Base-by-base conservation (phyloP, 2,888 invertebrate genomes). In the Zootermopsis nevadensis region DNA sequence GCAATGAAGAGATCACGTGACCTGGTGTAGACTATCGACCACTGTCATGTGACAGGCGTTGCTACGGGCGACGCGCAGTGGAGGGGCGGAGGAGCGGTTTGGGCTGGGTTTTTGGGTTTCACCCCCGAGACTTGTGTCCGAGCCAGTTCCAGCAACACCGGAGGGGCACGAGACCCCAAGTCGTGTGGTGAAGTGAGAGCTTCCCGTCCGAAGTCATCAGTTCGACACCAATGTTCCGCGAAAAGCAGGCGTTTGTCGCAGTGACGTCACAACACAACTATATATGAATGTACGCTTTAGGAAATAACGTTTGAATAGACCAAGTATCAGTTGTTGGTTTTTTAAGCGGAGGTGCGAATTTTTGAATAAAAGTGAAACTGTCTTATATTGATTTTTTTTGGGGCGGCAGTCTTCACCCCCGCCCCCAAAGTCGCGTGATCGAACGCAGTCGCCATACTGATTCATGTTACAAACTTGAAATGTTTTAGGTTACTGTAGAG, bases 1-100 rank as follows among this genome's bases (percentile, higher is more conserved):
- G 82, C 76, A 82, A 76, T 82, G 69, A 82, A 42, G 55, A 48
- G 60, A 72, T 74, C 82, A 76, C 82, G 79, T 79, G 79, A 79
- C 30, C 4, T 31, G 53, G 55, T 35, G 60, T 55, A 79, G 42
- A 76, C 30, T 79, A 79, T 79, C 79, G 79, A 79, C 66, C 79
- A 79, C 33, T 35, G 38, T 38, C 30, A 48, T 76, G 48, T 38
- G 76, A 76, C 76, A 35, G 66, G 15, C 35, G 79, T 79, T 79
- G 79, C 79, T 79, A 79, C n/a, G 79, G 79, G 79, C 38, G 66
- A 79, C 79, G 66, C n/a, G 66, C 66, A 24, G 24, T 42, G 48
- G 38, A 38, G 42, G 48, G 79, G 60, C 60, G 66, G 12, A 38
- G 30, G 24, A 27, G 31, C 66, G n/a, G 60, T 35, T 24, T n/a